phyloP scores from a whole-genome alignment of 2,113 vertebrate genomes.

The Genyomyrus donnyi region DNA sequence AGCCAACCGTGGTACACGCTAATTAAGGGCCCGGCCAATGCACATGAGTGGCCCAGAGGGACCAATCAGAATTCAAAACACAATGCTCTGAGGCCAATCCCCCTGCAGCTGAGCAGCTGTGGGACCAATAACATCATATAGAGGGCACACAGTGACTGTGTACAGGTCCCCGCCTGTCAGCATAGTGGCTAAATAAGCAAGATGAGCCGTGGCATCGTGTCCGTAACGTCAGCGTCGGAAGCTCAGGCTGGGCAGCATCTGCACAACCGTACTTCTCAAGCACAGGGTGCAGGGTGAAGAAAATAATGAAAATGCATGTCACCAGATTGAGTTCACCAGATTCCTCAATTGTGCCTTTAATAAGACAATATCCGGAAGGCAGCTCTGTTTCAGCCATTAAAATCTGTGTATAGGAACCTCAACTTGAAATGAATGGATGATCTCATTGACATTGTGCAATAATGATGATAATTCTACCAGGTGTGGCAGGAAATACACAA shows the following conservation, averaged over 20 bases:
- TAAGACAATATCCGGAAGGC: neutral
- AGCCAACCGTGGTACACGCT: neutral
- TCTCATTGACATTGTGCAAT: neutral
- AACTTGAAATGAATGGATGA: neutral
- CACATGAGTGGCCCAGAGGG: neutral
- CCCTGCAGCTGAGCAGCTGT: neutral
- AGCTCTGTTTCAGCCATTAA: neutral
- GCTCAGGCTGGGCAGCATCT: neutral
- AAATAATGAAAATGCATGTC: neutral
- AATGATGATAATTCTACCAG: neutral
- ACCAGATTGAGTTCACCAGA: neutral
- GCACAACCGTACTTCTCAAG: neutral
- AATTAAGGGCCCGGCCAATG: neutral
- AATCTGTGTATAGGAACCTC: neutral
- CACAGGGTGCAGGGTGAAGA: neutral
- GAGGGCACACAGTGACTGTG: neutral
- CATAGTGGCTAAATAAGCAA: neutral
- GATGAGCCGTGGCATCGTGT: neutral
- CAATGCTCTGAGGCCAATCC: neutral
- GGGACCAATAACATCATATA: neutral
- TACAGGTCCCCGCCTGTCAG: neutral
- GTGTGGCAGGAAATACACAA: neutral
- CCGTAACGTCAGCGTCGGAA: neutral
- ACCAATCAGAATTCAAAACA: constrained; percentile 1
- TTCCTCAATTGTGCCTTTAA: neutral